A percentile compares a stretch with the other conserved stretches of the same genome.
Conservation (phyloP, 2,797 vertebrate genomes). For the Euphonia xanthogaster region DNA sequence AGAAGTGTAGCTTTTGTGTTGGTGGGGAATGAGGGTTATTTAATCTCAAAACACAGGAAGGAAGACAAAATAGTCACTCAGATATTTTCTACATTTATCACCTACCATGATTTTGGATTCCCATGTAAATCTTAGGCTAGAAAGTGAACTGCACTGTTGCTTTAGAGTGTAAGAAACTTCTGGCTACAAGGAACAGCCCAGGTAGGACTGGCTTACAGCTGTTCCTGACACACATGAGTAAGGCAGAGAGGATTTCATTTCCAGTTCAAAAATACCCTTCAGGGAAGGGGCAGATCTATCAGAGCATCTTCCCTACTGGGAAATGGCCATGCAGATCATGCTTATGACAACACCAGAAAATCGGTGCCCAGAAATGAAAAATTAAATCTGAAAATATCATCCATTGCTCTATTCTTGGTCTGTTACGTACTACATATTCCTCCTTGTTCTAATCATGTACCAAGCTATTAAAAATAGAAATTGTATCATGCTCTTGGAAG, state of each 20-base stretch:
- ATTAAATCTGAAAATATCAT: not conserved
- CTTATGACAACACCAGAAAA: not conserved
- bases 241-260: not conserved
- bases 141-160: not conserved
- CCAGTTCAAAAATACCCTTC: not conserved
- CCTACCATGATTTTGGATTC: not conserved
- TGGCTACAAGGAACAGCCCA: not conserved
- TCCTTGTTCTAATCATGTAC: not conserved
- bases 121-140: not conserved
- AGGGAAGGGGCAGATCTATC: not conserved
- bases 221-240: not conserved
- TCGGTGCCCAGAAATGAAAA: not conserved
- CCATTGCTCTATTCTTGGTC: not conserved
- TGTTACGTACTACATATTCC: not conserved
- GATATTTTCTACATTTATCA: not conserved
- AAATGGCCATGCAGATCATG: not conserved
- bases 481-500: not conserved
- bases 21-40: not conserved
- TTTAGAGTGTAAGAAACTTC: not conserved
- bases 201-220: not conserved
- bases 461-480: not conserved
- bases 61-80: not conserved
- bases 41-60: not conserved
- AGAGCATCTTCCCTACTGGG: not conserved
- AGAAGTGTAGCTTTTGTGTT: not conserved